phyloP scores from a whole-genome alignment of 2,113 vertebrate species.

The Malurus cyaneus region DNA sequence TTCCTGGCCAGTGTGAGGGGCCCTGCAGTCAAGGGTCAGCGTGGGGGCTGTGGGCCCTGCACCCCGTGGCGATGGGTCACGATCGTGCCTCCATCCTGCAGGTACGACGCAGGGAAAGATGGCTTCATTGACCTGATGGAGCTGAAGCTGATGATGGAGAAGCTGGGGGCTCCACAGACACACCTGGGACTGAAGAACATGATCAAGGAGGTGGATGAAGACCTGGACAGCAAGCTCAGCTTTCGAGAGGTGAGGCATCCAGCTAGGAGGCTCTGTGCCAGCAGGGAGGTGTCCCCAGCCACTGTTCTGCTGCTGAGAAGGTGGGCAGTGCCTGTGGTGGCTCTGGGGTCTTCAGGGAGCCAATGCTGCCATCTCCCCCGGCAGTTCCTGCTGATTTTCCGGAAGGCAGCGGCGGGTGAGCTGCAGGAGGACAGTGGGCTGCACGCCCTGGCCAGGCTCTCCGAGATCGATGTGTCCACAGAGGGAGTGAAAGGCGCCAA shows the following conservation, averaged over 20 bases:
- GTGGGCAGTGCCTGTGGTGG: neutral
- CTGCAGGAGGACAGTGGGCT: conserved; percentile 91
- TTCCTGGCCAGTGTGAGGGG: accelerated
- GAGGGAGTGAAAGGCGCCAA: conserved; percentile 95
- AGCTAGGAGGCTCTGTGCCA: accelerated
- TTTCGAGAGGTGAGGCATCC: conserved; percentile 86
- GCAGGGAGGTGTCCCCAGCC: neutral
- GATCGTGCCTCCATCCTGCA: neutral
- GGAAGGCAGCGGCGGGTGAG: conserved; percentile 91
- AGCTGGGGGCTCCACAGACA: conserved; percentile 90
- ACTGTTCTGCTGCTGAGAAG: neutral
- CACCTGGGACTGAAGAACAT: conserved; percentile 95
- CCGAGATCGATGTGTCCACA: conserved; percentile 91
- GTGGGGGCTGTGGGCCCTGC: neutral
- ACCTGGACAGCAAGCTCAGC: conserved; percentile 91
- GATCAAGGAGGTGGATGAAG: conserved; percentile 97
- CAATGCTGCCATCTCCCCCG: neutral
- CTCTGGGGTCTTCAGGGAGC: neutral
- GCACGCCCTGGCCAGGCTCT: conserved; percentile 85
- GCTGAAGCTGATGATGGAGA: conserved; percentile 98
- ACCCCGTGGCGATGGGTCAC: neutral
- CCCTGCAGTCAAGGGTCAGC: no score
- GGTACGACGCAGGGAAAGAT: conserved; percentile 86
- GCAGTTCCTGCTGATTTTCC: conserved; percentile 95
- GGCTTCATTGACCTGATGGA: conserved; percentile 97